Evolutionary conservation across 2,113 vertebrate species (phyloP).

Genomic region (Poeciliopsis prolifica): DNA sequence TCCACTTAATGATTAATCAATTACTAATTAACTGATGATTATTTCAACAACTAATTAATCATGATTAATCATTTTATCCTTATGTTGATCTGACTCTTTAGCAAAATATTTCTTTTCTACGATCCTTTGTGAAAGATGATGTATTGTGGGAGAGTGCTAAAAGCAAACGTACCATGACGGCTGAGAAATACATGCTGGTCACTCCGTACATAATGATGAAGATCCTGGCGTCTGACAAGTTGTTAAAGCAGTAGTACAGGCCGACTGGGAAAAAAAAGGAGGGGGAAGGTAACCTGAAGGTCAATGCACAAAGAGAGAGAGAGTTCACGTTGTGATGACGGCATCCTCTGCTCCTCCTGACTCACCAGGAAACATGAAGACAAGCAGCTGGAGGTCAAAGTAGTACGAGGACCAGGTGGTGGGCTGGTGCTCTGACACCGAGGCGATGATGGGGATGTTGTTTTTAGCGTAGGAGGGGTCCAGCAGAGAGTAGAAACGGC

Average conservation of each 20-base stretch:
- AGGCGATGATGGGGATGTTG: constrained; percentile 99
- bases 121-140: too few relatives aligned
- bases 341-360: not conserved
- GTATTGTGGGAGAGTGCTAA: not conserved
- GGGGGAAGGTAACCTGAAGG: not conserved
- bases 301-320: not conserved
- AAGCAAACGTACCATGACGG: constrained; percentile 90
- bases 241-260: constrained; percentile 98
- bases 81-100: too few relatives aligned
- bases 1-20: too few relatives aligned
- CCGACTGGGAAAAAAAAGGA: constrained; percentile 83
- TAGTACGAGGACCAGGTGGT: constrained; percentile 99
- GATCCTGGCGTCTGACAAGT: constrained; percentile 95
- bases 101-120: too few relatives aligned
- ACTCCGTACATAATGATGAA: constrained; percentile 99
- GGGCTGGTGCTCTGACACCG: constrained; percentile 97
- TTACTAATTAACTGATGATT: too few relatives aligned
- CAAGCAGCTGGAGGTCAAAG: constrained; percentile 97
- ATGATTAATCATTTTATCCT: too few relatives aligned
- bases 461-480: constrained; percentile 98
- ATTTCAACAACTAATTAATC: too few relatives aligned
- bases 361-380: constrained; percentile 98
- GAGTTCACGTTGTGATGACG: not conserved
- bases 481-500: constrained; percentile 96
- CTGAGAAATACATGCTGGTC: constrained; percentile 99